Evolutionary conservation across 2,113 vertebrate species (phyloP).

Genomic region (Chaetura pelagica): DNA sequence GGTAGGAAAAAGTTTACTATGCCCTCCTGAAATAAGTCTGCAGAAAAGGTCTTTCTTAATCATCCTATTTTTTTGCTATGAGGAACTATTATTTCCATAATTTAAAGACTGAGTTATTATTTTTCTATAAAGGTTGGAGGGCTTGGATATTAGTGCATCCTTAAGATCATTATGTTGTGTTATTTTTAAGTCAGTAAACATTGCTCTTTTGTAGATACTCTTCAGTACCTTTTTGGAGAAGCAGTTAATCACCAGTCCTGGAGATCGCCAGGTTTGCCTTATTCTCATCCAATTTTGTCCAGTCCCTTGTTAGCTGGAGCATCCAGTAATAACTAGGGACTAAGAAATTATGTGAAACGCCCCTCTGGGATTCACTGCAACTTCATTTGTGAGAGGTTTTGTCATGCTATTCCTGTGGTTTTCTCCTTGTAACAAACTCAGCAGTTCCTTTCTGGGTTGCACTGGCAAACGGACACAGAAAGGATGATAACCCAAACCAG

Average conservation of each 20-base stretch:
- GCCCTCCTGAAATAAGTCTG: neutral
- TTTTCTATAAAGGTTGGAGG: neutral
- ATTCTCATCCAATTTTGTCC: neutral
- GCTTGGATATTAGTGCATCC: neutral
- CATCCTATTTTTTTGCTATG: neutral
- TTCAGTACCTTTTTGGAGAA: neutral
- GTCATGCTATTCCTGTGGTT: neutral
- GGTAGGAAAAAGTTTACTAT: neutral
- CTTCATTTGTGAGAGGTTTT: neutral
- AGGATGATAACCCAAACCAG: neutral
- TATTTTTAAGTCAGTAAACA: neutral
- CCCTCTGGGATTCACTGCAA: neutral
- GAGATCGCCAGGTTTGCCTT: neutral
- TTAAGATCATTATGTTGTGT: neutral
- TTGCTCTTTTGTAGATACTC: neutral
- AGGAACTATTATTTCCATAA: neutral
- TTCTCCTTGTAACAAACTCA: neutral
- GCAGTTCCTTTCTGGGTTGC: neutral
- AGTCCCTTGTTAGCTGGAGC: neutral
- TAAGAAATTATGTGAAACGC: neutral
- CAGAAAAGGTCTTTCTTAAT: neutral
- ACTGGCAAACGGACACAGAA: neutral
- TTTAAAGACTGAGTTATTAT: neutral
- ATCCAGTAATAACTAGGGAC: neutral
- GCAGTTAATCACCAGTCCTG: neutral